phyloP scores from a whole-genome alignment of 2,113 vertebrate species.

The Rana temporaria region DNA sequence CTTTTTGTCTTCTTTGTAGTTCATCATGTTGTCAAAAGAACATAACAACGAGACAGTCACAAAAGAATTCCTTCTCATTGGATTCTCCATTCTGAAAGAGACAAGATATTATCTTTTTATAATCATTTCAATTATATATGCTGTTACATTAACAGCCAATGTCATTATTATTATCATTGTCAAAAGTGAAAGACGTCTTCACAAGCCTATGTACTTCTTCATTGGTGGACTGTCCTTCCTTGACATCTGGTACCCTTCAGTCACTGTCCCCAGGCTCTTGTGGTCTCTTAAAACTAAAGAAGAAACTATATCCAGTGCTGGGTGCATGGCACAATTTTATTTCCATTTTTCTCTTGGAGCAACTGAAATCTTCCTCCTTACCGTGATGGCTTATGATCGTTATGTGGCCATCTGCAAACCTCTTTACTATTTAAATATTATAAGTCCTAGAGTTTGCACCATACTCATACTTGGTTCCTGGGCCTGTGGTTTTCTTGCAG shows the following conservation, averaged over 20 bases:
- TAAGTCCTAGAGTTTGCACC: constrained; percentile 13
- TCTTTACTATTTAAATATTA: constrained; percentile 6
- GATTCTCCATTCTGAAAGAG: background rate
- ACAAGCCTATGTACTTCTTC: constrained; percentile 48
- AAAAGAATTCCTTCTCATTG: constrained; percentile 22
- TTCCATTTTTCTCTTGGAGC: constrained; percentile 36
- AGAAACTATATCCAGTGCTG: background rate
- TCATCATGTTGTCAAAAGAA: constrained; percentile 34
- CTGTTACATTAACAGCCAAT: constrained; percentile 18
- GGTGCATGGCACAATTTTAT: constrained; percentile 42
- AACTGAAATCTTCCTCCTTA: constrained; percentile 9
- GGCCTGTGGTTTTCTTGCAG: background rate
- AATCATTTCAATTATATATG: constrained; percentile 8
- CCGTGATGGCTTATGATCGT: constrained; percentile 39
- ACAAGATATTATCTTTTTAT: background rate
- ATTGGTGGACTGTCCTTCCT: constrained; percentile 41
- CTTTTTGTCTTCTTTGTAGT: background rate
- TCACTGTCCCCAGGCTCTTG: constrained; percentile 35
- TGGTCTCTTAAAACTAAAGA: background rate
- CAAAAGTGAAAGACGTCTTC: background rate
- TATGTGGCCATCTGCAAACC: constrained; percentile 46
- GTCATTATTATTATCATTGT: constrained; percentile 24
- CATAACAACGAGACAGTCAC: background rate
- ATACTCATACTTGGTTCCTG: constrained; percentile 1
- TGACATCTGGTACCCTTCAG: constrained; percentile 41